Evolutionary conservation across 2,797 vertebrate species (phyloP).

Genomic region (Sternotherus odoratus): DNA sequence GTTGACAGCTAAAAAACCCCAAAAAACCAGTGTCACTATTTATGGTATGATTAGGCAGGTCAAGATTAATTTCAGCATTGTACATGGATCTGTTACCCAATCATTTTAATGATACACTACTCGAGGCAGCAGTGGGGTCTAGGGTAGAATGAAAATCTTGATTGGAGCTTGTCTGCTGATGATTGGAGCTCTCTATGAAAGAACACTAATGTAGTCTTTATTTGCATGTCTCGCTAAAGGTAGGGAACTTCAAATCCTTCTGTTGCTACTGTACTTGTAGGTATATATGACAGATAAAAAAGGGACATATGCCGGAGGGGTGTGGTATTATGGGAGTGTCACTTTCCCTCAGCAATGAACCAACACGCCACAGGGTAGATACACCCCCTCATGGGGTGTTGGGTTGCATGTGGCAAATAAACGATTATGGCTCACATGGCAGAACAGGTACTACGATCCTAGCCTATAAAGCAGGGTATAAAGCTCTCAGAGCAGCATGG

Average conservation of each 20-base stretch:
- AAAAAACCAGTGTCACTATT: background rate
- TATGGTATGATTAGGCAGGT: slow-evolving; percentile 33
- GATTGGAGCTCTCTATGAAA: slow-evolving; percentile 59
- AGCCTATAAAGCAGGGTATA: too few species aligned
- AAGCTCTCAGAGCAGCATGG: too few species aligned
- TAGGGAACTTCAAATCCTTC: accelerated
- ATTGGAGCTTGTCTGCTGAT: slow-evolving; percentile 63
- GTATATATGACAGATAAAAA: background rate
- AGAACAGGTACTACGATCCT: too few species aligned
- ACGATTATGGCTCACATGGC: too few species aligned
- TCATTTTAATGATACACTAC: slow-evolving; percentile 64
- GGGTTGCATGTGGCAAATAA: too few species aligned
- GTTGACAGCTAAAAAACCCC: slow-evolving; percentile 32
- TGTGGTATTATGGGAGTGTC: accelerated
- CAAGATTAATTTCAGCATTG: slow-evolving; percentile 47
- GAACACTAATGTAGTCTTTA: background rate
- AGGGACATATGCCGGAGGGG: background rate
- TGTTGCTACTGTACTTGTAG: background rate
- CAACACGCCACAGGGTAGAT: too few species aligned
- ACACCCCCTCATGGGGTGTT: too few species aligned
- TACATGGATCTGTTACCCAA: slow-evolving; percentile 55
- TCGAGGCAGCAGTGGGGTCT: slow-evolving; percentile 38
- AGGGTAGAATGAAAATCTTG: slow-evolving; percentile 60
- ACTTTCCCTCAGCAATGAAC: background rate
- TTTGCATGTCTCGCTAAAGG: background rate